Base-by-base conservation (phyloP, 2,113 vertebrate species). In the Neofelis nebulosa region DNA sequence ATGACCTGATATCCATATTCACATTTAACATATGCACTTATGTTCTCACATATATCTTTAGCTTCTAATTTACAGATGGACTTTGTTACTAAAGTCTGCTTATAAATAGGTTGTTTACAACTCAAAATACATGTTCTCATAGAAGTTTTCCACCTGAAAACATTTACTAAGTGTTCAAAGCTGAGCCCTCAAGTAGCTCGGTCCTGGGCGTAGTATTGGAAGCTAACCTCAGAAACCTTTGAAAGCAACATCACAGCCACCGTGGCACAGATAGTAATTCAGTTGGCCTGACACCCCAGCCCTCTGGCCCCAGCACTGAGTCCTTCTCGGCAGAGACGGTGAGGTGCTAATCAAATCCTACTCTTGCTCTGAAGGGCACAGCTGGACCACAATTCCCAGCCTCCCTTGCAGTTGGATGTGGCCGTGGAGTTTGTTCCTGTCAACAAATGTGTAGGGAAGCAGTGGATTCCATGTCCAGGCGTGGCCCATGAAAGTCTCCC, bases 71-170 rank as follows among this genome's bases (percentile, higher is more conserved):
- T 88, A 41, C 14, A 94, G 83, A 80, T 85, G 80, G 79, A 41
- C 12, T 95, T 96, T 94, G 38, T 95, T 95, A 80, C 55, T 48
- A 33, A 95, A 76, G 33, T 48, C 33, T 94, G 57, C 80, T 66
- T 95, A 91, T 94, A 78, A 94, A 78, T 87, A 97, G 65, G 57
- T 88, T 88, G 93, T 91, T 98, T 93, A 78, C 94, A 68, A 92
- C 68, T 92, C 65, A 50, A 63, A 76, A 92, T 79, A 55, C n/a
- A 92, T 86, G 68, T 92, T 87, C 68, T 94, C 29, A 45, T 41
- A 52, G 87, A 85, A 63, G 84, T 38, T 80, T 87, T 48, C 21
- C 48, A 52, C 71, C 78, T 61, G 16, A 84, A 97, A 90, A 66
- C 31, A 73, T 86, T 93, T 92, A 50, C 76, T 45, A 73, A 95